Base-by-base conservation (phyloP, 2,797 vertebrate species). In the Limnodromus scolopaceus region DNA sequence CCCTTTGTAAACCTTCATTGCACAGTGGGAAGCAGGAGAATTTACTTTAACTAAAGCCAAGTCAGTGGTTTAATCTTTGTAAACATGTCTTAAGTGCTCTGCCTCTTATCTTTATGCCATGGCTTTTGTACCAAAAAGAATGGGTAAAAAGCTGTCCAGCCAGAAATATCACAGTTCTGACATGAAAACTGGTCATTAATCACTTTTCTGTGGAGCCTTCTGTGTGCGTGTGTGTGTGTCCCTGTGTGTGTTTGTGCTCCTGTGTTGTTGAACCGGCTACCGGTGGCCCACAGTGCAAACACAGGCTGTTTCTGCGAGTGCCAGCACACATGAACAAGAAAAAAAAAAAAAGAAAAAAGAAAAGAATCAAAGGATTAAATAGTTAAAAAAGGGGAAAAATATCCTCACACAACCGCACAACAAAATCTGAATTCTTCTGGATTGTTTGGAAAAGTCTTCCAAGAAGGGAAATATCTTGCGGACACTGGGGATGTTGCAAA, bases 1-100 rank as follows among this genome's bases (percentile, higher is more conserved):
- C 64, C 80, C 87, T 96, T 92, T 96, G 94, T 84, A 91, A 96
- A 88, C 70, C 84, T 82, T 90, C 89, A 5, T 46, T 81, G 92
- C 92, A 93, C 96, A 97, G 93, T 85, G 88, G 93, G 96, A 94
- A 96, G 46, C 55, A 94, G 66, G 87, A 87, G 82, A 95, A 96
- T 97, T 95, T 85, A 95, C 92, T 98, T 97, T 88, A 96, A 88
- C 88, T 96, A 75, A 65, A 93, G 93, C 97, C 97, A 98, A 97
- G 87, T 95, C 88, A 89, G 93, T 92, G 95, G 93, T 93, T 98
- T 97, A 89, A 95, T 97, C 93, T 96, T 96, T 92, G 95, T 96
- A 97, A 97, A 97, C 43, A 95, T 63, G 41, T 96, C 82, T 96
- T 94, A 95, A 97, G 92, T 96, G 82, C 92, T 93, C 91, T 81